These are phyloP conservation scores for Cepaea nemoralis DNA, from an alignment of 1,140 invertebrate genomes.

Conservation along the genomic window DNA sequence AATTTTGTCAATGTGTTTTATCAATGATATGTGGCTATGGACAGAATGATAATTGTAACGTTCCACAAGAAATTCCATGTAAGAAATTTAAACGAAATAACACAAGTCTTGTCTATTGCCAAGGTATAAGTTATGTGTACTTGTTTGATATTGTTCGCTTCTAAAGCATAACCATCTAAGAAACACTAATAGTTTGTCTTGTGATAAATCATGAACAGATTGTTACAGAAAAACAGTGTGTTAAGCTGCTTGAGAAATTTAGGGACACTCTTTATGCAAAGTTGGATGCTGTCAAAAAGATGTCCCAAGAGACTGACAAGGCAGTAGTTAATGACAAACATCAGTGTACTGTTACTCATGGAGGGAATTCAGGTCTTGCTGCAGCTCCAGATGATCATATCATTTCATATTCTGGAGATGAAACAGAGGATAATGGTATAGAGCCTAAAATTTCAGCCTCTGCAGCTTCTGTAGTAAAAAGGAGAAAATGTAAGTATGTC, in stretches of 20 bases:
- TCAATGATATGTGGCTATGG: too few species aligned
- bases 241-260: constrained; percentile 62
- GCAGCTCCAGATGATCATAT: neutral
- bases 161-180: too few species aligned
- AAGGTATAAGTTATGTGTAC: too few species aligned
- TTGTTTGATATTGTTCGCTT: too few species aligned
- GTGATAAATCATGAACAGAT: constrained; percentile 51
- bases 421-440: neutral
- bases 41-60: too few species aligned
- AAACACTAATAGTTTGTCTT: too few species aligned
- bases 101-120: too few species aligned
- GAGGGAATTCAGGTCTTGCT: neutral
- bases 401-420: neutral
- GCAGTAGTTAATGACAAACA: neutral
- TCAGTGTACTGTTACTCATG: neutral
- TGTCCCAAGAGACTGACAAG: neutral
- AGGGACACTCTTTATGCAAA: constrained; percentile 47
- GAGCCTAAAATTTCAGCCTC: neutral
- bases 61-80: too few species aligned
- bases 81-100: too few species aligned
- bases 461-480: too few species aligned
- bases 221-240: constrained; percentile 62
- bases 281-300: constrained; percentile 5
- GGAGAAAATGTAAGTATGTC: too few species aligned
- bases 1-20: too few species aligned